Evolutionary conservation across 2,888 invertebrate genomes (phyloP).

Genomic region (Itoplectis maculator): DNA sequence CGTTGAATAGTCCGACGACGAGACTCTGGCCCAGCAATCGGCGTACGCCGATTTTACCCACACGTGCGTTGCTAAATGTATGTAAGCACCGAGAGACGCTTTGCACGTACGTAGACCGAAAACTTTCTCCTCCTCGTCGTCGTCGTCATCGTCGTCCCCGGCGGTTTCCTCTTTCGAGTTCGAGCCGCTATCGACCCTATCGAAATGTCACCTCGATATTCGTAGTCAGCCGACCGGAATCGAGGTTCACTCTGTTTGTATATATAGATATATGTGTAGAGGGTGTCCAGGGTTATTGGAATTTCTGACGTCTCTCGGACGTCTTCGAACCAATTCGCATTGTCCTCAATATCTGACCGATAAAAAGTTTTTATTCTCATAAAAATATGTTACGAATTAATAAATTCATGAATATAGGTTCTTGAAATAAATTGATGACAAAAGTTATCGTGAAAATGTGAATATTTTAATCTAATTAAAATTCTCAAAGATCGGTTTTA

Average conservation of each 20-base stretch:
- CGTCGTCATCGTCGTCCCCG: conserved; percentile 62
- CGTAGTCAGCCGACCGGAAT: conserved; percentile 68
- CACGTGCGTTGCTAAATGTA: conserved; percentile 11
- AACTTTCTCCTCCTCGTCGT: conserved; percentile 69
- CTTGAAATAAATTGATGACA: too few relatives aligned
- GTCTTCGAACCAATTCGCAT: neutral
- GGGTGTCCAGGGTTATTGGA: conserved; percentile 18
- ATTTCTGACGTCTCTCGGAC: conserved; percentile 20
- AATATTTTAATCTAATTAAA: too few relatives aligned
- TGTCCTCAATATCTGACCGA: neutral
- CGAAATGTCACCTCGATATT: conserved; percentile 74
- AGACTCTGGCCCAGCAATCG: conserved; percentile 39
- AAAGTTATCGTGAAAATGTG: too few relatives aligned
- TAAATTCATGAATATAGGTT: too few relatives aligned
- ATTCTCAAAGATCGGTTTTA: too few relatives aligned
- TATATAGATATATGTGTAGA: neutral
- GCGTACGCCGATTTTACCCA: conserved; percentile 34
- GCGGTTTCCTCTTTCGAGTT: conserved; percentile 54
- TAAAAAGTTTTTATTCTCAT: neutral
- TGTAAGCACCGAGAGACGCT: conserved; percentile 29
- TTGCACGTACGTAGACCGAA: conserved; percentile 42
- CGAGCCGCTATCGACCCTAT: conserved; percentile 46
- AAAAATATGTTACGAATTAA: neutral
- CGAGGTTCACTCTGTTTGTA: conserved; percentile 20
- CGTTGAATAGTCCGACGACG: conserved; percentile 59